phyloP scores from a whole-genome alignment of 2,888 invertebrate species.

The Agriotes lineatus region DNA sequence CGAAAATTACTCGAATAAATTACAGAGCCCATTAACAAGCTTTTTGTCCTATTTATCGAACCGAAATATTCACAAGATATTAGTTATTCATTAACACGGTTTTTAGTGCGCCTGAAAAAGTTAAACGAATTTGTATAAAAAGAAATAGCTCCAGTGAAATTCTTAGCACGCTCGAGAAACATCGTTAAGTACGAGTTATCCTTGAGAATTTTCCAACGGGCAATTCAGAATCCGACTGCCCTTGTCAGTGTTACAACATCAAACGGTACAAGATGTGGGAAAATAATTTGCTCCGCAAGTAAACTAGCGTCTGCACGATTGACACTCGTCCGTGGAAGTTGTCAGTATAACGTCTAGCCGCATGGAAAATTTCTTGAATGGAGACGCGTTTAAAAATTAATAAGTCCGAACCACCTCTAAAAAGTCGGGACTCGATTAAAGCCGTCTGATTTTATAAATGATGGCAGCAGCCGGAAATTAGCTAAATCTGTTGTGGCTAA shows the following conservation, averaged over 20 bases:
- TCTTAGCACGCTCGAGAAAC: background rate
- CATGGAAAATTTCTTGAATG: background rate
- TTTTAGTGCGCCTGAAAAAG: too few relatives aligned
- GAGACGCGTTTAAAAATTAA: too few relatives aligned
- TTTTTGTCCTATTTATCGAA: too few relatives aligned
- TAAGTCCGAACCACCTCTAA: too few relatives aligned
- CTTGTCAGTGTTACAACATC: slow-evolving; percentile 22
- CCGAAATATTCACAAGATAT: too few relatives aligned
- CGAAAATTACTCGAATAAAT: too few relatives aligned
- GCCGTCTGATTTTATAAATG: background rate
- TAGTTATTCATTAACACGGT: too few relatives aligned
- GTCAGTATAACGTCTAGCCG: background rate
- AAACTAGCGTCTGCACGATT: background rate
- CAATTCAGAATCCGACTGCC: slow-evolving; percentile 15
- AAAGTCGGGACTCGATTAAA: slow-evolving; percentile 5
- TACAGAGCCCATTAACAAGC: too few relatives aligned
- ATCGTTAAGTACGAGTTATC: background rate
- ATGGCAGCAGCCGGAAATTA: slow-evolving; percentile 4
- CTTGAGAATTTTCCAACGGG: slow-evolving; percentile 12
- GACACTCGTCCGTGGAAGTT: slow-evolving; percentile 14
- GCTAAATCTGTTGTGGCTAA: slow-evolving; percentile 6
- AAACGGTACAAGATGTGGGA: slow-evolving; percentile 25
- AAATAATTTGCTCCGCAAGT: slow-evolving; percentile 18
- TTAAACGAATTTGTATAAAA: too few relatives aligned
- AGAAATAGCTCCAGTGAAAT: too few relatives aligned